Evolutionary conservation across 2,797 vertebrate genomes (phyloP), one percentile per base, ranked within the genome.

Genomic region (Petrocephalus sullivani): DNA sequence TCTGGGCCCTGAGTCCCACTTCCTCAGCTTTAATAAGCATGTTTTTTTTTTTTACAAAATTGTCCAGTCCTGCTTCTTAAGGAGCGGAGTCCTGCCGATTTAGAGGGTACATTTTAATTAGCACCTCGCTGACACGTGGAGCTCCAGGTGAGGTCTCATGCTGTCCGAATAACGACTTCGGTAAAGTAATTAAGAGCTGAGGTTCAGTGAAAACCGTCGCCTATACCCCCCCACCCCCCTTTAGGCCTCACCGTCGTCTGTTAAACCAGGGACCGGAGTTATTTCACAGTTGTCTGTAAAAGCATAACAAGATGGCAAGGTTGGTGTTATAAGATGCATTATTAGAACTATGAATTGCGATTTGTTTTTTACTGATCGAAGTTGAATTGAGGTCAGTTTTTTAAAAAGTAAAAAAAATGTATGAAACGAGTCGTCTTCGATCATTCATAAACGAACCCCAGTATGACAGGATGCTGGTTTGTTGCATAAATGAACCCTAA

Each of bases 21-120:
- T 83, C n/a, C 51, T 12, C 81, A n/a, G 81, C 71, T 83, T 83
- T 51, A 83, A 83, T 51, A 83, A 51, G 51, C 49, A 51, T 46
- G 3, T 46, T 46, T 46, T 46, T 46, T 46, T 46, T 83, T 12
- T 23, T 51, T 21, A 28, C 51, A 21, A 54, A 83, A 28, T 19
- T 21, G 19, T 49, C 49, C 81, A 21, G 19, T 49, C 3, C 81
- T 3, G 81, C 46, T 54, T n/a, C 81, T 83, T 46, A 78, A 83
- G 81, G 51, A 28, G 46, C 4, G 81, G 81, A 83, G n/a, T 83
- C 81, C 49, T 51, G 81, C 49, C 1, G 49, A 83, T 21, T 83
- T 51, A 83, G 46, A 12, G 81, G 81, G 19, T 51, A 83, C 81
- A 23, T 83, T 83, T 83, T 83, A 83, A 83, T 83, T 83, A 83